Evolutionary conservation across 1,140 invertebrate genomes (phyloP), one percentile per base, ranked within the genome.

Genomic region (Campoletis sonorensis): DNA sequence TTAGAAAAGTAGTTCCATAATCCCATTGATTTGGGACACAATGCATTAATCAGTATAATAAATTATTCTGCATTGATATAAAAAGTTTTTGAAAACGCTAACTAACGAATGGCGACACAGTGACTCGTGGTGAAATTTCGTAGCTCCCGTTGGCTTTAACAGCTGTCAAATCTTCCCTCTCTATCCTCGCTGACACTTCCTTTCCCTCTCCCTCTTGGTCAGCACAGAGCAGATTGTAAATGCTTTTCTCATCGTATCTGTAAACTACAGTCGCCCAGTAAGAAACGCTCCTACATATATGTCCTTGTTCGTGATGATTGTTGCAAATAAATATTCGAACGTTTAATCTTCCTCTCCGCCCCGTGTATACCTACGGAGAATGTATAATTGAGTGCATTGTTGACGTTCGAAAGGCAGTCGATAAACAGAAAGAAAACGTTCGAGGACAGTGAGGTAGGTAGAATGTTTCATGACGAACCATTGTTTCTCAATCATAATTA

Each of bases 401-500:
- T 45, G 40, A 8, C 40, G 11, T 4, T 45, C 13, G 40, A 45
- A 45, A 45, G 40, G 40, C 40, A 45, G 40, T 45, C 5, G 40
- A 45, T 10, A 45, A 45, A 45, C 40, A 45, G 13, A 45, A 45
- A 45, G 40, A 1, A 45, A 45, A 45, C 11, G 1, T 45, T 45
- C 40, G 40, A 45, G 40, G 40, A 58, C 54, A 58, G 18, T 58
- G 5, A 21, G 54, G 18, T n/a, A n/a, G 16, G 54, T 58, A 23
- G 21, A 33, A 33, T 33, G 54, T 58, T 58, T 58, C 54, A n/a
- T 58, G 18, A n/a, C 54, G 54, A n/a, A 23, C 18, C 54, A 58
- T 58, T 58, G 54, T 58, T 58, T 58, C 54, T 58, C 54, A 23
- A 58, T 58, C 16, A n/a, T 58, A 58, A n/a, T 58, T 58, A n/a